Evolutionary conservation across 2,113 vertebrate species (phyloP), one percentile per base, ranked within the genome.

Genomic region (Labrus mixtus): DNA sequence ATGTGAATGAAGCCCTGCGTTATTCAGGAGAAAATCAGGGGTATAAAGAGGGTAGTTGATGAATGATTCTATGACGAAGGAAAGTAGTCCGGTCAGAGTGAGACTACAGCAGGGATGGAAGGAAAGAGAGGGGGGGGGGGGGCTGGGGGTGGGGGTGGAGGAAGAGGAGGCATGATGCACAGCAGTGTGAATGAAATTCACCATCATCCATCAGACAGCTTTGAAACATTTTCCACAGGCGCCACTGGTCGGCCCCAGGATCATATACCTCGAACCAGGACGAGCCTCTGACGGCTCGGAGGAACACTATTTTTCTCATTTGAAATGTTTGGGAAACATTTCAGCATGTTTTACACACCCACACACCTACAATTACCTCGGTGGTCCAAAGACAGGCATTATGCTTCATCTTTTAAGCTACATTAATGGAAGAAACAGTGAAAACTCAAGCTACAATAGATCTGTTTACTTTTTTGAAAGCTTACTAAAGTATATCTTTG

Each of bases 301-400:
- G 86, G 84, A 83, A 89, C 89, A 85, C 90, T 89, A 87, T 74
- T 80, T 33, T 84, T 73, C 85, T 87, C 82, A 70, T 88, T 78
- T 79, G 75, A 90, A 89, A 89, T 87, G 90, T 92, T 88, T 88
- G 51, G 65, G 76, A 87, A 88, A 83, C 87, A 84, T 91, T 92
- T 92, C 83, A 58, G 90, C 88, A 91, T 87, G 83, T 93, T 91
- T 91, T 90, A 89, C 90, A 89, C 82, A 79, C 62, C 70, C 76
- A 80, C 82, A 87, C 59, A 73, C 55, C 91, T 89, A 91, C 87
- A 87, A 93, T 90, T 93, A 93, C 91, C 92, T 93, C 92, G 80
- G 90, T 85, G 85, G 92, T 92, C 92, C 92, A 92, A 93, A 91
- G 90, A 93, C 89, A 87, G 90, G 89, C 91, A 92, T 92, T 89